phyloP scores from a whole-genome alignment of 2,888 invertebrate genomes.

The Antitype chi region DNA sequence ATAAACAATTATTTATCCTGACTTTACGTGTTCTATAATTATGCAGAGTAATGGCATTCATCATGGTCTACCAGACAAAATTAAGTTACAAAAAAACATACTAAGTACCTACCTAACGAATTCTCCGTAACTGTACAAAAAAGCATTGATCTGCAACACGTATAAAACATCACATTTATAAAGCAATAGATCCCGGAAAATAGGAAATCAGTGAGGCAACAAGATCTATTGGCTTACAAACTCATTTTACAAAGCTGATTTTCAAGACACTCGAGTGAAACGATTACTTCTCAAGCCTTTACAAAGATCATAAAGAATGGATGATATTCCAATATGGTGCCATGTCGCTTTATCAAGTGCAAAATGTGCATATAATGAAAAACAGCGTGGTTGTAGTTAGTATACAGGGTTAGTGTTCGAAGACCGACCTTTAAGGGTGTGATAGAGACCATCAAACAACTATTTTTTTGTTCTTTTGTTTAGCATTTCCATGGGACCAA shows the following conservation, averaged over 20 bases:
- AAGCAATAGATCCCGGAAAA: background rate
- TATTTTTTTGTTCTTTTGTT: no score
- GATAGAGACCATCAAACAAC: no score
- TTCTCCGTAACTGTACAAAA: background rate
- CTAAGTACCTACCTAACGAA: background rate
- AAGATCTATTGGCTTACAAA: slow-evolving; percentile 49
- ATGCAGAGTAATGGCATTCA: background rate
- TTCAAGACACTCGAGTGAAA: slow-evolving; percentile 23
- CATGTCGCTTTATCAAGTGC: background rate
- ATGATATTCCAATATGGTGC: background rate
- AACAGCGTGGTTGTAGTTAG: background rate
- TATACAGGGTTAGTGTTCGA: no score
- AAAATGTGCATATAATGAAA: background rate
- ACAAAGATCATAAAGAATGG: background rate
- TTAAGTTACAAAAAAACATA: background rate
- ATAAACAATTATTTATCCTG: background rate
- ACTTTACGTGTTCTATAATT: background rate
- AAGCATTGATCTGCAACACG: background rate
- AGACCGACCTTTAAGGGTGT: no score
- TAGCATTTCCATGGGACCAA: no score
- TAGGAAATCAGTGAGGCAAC: slow-evolving; percentile 29
- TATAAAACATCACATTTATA: slow-evolving; percentile 3
- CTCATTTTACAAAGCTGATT: slow-evolving; percentile 54
- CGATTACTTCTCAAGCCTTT: slow-evolving; percentile 35
- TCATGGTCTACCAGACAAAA: background rate